Base-by-base conservation (phyloP, 1,140 invertebrate species). In the Tetraneura akinire region DNA sequence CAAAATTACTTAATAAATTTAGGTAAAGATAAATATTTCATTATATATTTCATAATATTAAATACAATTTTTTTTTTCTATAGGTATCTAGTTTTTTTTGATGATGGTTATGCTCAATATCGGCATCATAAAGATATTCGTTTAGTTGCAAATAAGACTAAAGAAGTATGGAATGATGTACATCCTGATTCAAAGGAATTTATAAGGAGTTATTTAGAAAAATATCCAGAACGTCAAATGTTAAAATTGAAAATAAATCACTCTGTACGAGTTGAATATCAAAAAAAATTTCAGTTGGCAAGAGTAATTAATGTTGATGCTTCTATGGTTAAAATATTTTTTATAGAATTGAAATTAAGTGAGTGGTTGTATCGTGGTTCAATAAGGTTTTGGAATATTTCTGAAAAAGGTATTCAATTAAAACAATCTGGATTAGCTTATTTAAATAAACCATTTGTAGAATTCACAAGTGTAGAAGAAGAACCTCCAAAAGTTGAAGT, bases 1-100 rank as follows among this genome's bases (percentile, higher is more conserved):
- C 94, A 0, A 94, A 92, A 84, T 88, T 88, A 0, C 90, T 90
- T 53, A 96, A 96, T 85, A 90, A 89, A 81, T 92, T 89, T 84
- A 89, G 92, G 91, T 90, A 78, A 76, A 14, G 9, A 49, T 37
- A 23, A 23, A n/a, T 32, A 14, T 51, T 11, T 29, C 18, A 51
- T 42, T 8, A n/a, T 5, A 26, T 51, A 23, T 45, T 70, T 51
- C 13, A 32, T 53, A 18, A 37, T 47, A 23, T n/a, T 37, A 16
- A 29, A 53, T 80, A 32, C 21, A 8, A 37, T 37, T 37, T 37
- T 37, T 37, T 4, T 37, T 37, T 37, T 37, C 8, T 37, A 37
- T 37, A 37, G 32, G 8, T 37, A 37, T 8, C 8, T 37, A 8
- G 8, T 37, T 4, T 37, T 37, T 37, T 37, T 37, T 37, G 32